Evolutionary conservation across 2,113 vertebrate genomes (phyloP).

Genomic region (Burhinus bistriatus): DNA sequence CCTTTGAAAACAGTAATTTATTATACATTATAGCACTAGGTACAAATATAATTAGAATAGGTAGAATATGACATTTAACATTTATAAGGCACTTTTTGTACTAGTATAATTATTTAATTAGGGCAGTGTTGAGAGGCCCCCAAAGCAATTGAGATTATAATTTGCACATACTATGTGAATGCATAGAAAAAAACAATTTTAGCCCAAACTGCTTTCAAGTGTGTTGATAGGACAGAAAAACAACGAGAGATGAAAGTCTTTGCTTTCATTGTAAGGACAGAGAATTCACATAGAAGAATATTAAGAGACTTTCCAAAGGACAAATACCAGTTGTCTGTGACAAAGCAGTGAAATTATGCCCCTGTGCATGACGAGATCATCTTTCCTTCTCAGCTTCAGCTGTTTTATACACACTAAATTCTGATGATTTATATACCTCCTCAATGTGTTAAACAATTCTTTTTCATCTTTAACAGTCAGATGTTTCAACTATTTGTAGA

Average conservation of each 20-base stretch:
- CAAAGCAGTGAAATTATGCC: background rate
- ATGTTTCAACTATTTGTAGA: conserved; percentile 27
- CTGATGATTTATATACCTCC: background rate
- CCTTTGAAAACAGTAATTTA: conserved; percentile 1
- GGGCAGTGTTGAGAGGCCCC: background rate
- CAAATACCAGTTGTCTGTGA: background rate
- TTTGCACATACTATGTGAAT: background rate
- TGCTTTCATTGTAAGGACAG: background rate
- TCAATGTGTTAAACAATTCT: background rate
- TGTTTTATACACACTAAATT: background rate
- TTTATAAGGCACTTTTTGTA: background rate
- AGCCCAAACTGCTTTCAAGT: background rate
- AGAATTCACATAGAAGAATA: background rate
- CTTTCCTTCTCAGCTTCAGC: background rate
- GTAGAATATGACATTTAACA: background rate
- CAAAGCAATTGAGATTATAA: background rate
- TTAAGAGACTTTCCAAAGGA: background rate
- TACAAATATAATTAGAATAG: conserved; percentile 1
- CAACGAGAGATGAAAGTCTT: background rate
- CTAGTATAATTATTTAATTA: conserved; percentile 21
- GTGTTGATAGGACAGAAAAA: background rate
- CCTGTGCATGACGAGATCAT: background rate
- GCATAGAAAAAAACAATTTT: background rate
- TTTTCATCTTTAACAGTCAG: conserved; percentile 7
- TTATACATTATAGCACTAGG: background rate